phyloP scores from a whole-genome alignment of 2,797 vertebrate genomes.

The Acanthornis magna region DNA sequence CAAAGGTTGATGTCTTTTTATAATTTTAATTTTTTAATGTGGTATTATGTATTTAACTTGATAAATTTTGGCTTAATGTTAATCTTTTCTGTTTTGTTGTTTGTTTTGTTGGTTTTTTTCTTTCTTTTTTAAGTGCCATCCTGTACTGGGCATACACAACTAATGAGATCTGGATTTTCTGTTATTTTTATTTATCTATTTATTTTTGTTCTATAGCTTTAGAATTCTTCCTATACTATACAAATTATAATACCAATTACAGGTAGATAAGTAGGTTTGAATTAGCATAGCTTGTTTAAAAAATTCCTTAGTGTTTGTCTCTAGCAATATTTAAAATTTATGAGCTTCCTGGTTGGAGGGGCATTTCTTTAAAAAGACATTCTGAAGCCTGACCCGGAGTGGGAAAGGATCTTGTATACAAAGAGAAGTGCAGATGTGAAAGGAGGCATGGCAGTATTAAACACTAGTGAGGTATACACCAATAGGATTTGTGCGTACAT shows the following conservation, averaged over 20 bases:
- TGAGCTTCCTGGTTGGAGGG: not conserved
- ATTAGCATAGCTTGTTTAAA: not conserved
- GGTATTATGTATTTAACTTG: not conserved
- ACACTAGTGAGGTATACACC: not conserved
- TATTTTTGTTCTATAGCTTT: not conserved
- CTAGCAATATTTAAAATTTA: not conserved
- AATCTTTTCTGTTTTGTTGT: not conserved
- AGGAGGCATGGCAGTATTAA: not conserved
- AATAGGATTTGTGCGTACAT: not conserved
- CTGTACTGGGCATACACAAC: not conserved
- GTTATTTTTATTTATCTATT: not conserved
- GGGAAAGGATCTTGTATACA: not conserved
- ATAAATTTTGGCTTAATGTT: not conserved
- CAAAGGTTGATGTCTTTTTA: conserved; percentile 80
- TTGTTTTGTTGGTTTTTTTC: too few relatives aligned
- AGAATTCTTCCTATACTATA: not conserved
- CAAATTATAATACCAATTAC: not conserved
- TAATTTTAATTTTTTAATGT: not conserved
- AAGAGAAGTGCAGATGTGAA: not conserved
- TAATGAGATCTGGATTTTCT: not conserved
- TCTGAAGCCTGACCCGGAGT: not conserved
- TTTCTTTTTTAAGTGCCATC: not conserved
- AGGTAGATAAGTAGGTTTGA: not conserved
- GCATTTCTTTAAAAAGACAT: not conserved
- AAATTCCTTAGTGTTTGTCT: not conserved